phyloP scores from a whole-genome alignment of 2,113 vertebrate species.

The Grus americana region DNA sequence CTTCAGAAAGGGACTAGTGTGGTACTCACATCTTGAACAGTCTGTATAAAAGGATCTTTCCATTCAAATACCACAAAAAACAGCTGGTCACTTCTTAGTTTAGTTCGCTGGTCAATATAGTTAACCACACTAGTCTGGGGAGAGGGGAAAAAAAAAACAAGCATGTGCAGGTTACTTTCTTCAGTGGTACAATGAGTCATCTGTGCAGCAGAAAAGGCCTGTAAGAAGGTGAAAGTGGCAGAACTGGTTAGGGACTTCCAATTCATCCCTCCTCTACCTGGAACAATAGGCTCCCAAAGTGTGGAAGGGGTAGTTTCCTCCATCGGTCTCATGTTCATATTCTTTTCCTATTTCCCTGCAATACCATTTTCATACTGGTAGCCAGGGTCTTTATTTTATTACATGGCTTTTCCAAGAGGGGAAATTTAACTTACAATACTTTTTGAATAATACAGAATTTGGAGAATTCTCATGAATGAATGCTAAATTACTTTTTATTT shows the following conservation, averaged over 20 bases:
- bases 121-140: conserved; percentile 91
- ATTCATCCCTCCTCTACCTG: background rate
- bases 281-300: background rate
- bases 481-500: background rate
- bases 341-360: background rate
- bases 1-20: background rate
- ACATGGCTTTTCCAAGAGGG: background rate
- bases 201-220: background rate
- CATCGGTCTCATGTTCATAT: background rate
- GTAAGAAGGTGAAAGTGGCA: background rate
- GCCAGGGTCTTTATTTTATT: background rate
- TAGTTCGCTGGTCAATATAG: conserved; percentile 85
- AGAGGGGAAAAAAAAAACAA: background rate
- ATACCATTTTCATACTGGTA: background rate
- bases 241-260: background rate
- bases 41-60: conserved; percentile 94
- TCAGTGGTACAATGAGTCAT: background rate
- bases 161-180: background rate
- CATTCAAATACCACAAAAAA: conserved; percentile 97
- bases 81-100: conserved; percentile 80
- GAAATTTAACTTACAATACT: background rate
- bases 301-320: background rate
- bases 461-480: background rate
- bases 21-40: conserved; percentile 89
- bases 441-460: background rate